Evolutionary conservation across 2,888 invertebrate species (phyloP), one percentile per base, ranked within the genome.

Genomic region (Limenitis camilla): DNA sequence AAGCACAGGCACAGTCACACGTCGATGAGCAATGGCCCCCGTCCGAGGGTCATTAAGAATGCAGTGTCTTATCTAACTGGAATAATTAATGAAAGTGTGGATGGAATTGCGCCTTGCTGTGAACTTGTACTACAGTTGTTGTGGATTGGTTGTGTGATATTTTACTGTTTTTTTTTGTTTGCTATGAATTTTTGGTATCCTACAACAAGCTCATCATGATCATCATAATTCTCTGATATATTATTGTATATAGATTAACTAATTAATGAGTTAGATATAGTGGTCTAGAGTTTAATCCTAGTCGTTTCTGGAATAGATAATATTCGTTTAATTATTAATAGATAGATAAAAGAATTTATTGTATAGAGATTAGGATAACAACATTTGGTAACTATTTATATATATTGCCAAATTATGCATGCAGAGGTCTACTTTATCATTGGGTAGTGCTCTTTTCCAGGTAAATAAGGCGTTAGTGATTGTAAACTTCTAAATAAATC

Each of bases 41-140:
- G 72, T 66, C 74, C 56, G 65, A 62, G 65, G 70, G 80, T 84
- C 85, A 86, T 86, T 85, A 86, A 78, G 78, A 76, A 83, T 78
- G 78, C 81, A 78, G 78, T 80, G 80, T 84, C 84, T 86, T 87
- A 86, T 87, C 86, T 87, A 84, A 81, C 73, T 67, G 74, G 81
- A 76, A 86, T 86, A 87, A 86, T 87, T 86, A 87, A 87, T 87
- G 86, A 79, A 85, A 84, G 77, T 75, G 78, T 74, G 69, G 78
- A 73, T 72, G 74, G 75, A 62, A 71, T 71, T 78, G 78, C 74
- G 74, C 71, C 82, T 76, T 70, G 84, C 83, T 80, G 81, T 73
- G 78, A 76, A 69, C 69, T 49, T 71, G 68, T 63, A 63, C 61
- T 63, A 49, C 49, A 45, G 19, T 56, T 44, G 40, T 5, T 45